phyloP scores from a whole-genome alignment of 2,888 invertebrate species.

The Catocala sponsa region DNA sequence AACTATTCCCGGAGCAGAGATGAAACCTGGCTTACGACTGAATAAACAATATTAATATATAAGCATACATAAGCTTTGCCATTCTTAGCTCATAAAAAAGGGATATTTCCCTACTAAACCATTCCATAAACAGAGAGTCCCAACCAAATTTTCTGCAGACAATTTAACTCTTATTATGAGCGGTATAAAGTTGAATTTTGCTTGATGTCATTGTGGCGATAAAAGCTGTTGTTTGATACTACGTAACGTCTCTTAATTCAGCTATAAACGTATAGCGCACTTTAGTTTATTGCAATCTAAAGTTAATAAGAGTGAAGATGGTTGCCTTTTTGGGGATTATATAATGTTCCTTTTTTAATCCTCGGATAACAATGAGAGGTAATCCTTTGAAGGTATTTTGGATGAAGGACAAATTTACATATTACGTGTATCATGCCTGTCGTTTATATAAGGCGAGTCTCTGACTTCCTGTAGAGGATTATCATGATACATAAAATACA shows the following conservation, averaged over 20 bases:
- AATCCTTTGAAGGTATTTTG: conserved; percentile 30
- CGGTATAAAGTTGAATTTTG: conserved; percentile 42
- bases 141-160: conserved; percentile 45
- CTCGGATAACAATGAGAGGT: conserved; percentile 35
- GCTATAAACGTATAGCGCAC: conserved; percentile 82
- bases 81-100: conserved; percentile 85
- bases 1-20: conserved; percentile 46
- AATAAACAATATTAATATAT: conserved; percentile 82
- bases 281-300: conserved; percentile 84
- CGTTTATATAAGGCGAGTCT: background rate
- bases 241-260: conserved; percentile 78
- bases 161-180: conserved; percentile 52
- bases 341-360: conserved; percentile 48
- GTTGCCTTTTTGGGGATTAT: conserved; percentile 53
- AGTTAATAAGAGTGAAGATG: conserved; percentile 76
- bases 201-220: background rate
- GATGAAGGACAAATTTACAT: conserved; percentile 13
- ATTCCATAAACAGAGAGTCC: conserved; percentile 76
- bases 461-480: background rate
- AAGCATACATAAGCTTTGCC: conserved; percentile 78
- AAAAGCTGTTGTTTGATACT: conserved; percentile 52
- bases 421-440: background rate
- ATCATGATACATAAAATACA: too few species aligned
- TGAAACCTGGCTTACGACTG: conserved; percentile 60
- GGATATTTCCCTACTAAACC: conserved; percentile 84